Evolutionary conservation across 2,888 invertebrate genomes (phyloP), one percentile per base, ranked within the genome.

Genomic region (Tipula vernalis): DNA sequence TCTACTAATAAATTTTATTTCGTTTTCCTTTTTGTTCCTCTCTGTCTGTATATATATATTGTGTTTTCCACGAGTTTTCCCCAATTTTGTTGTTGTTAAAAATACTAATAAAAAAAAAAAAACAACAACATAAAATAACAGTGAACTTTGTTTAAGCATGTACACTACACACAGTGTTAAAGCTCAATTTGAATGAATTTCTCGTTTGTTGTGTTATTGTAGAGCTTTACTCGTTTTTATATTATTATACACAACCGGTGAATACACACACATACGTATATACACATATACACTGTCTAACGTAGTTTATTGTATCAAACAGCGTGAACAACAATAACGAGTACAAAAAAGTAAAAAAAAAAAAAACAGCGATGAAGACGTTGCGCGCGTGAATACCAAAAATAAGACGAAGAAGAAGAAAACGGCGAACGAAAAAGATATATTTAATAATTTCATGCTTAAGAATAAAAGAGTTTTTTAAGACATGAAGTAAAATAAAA

Each of bases 151-250:
- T 71, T 71, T 71, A 71, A 71, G 28, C 28, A 71, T 71, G 10
- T 28, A 71, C 28, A 57, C 51, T 57, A 57, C 51, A 57, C 6
- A 71, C 71, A 71, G 71, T 71, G 71, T 71, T 71, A 71, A 71
- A 71, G 71, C 71, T 71, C 71, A 71, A 71, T 71, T 71, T 71
- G 71, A 71, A 71, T 71, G 71, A 71, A 71, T 71, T 71, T 57
- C 10, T 18, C 8, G 10, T 57, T 57, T 57, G 18, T 12, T 51
- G 0, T 39, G 39, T 5, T 39, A 44, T 15, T 28, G 71, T 71
- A 10, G 28, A 71, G 71, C 71, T 71, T 71, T 71, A 15, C 51
- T 18, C 51, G n/a, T 15, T 51, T 51, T 51, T 51, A 15, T 51
- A n/a, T 71, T 71, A 12, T 28, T 71, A 71, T 71, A 71, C 71